Evolutionary conservation across 2,888 invertebrate species (phyloP).

Genomic region (Clistopyga incitator): DNA sequence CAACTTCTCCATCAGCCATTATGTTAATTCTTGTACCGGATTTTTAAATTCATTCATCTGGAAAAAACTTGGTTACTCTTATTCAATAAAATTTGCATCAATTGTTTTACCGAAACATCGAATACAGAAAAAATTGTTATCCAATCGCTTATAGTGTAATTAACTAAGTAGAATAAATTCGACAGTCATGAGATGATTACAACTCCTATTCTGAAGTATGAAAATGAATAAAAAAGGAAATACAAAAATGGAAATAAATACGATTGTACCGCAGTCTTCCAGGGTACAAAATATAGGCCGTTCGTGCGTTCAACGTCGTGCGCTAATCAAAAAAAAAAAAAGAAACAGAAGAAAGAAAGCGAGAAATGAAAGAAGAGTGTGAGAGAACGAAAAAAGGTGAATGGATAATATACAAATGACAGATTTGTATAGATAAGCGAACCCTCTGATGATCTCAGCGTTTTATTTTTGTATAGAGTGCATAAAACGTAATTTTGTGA

Average conservation of each 20-base stretch:
- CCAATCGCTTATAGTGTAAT: too few relatives aligned
- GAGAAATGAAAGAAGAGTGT: conserved; percentile 42
- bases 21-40: too few relatives aligned
- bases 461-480: conserved; percentile 83
- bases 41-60: too few relatives aligned
- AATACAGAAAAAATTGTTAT: too few relatives aligned
- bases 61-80: too few relatives aligned
- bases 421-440: conserved; percentile 77
- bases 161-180: too few relatives aligned
- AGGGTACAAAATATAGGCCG: conserved; percentile 75
- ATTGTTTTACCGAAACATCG: too few relatives aligned
- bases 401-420: conserved; percentile 67
- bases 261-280: conserved; percentile 78
- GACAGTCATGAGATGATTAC: too few relatives aligned
- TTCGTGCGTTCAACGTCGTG: conserved; percentile 71
- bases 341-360: conserved; percentile 25
- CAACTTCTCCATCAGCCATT: too few relatives aligned
- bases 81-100: too few relatives aligned
- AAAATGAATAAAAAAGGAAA: conserved; percentile 57
- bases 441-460: conserved; percentile 79
- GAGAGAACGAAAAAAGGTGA: conserved; percentile 58
- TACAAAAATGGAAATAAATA: conserved; percentile 61
- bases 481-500: conserved; percentile 77
- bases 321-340: conserved; percentile 73
- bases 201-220: conserved; percentile 46